Conservation (phyloP, 2,113 vertebrate genomes). For the Oryzias celebensis region DNA sequence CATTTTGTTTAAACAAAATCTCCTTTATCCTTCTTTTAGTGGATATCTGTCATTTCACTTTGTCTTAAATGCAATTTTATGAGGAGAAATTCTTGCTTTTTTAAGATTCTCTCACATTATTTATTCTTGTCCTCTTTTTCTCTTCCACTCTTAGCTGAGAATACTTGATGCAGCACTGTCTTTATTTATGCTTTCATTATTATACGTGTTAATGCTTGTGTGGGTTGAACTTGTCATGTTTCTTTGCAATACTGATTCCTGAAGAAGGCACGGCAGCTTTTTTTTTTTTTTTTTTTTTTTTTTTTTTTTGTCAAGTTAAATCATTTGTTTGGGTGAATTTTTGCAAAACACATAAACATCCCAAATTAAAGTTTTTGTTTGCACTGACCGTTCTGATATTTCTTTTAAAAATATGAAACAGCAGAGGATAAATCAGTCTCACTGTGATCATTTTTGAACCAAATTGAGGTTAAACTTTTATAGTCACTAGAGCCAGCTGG, state of each 20-base stretch:
- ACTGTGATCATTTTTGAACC: no score
- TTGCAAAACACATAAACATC: conserved; percentile 1
- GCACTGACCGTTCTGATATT: not conserved
- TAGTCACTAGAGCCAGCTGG: no score
- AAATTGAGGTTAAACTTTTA: no score
- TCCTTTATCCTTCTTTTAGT: no score
- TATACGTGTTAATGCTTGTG: conserved; percentile 15
- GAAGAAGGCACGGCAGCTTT: no score
- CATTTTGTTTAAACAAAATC: no score
- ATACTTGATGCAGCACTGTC: conserved; percentile 1
- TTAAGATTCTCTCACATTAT: conserved; percentile 13
- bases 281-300: no score
- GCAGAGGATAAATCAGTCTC: no score
- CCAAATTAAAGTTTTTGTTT: conserved; percentile 22
- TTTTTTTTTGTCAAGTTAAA: no score
- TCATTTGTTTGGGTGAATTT: not conserved
- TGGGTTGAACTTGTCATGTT: conserved; percentile 30
- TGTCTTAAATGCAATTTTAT: conserved; percentile 45
- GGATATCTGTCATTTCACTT: conserved; percentile 30
- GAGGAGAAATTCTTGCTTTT: conserved; percentile 47
- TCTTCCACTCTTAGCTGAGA: no score
- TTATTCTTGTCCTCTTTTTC: no score
- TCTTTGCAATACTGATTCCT: conserved; percentile 17
- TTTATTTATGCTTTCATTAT: conserved; percentile 35
- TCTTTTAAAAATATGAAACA: not conserved